Percentiles rank a stretch among this genome's conserved stretches.
Conservation (phyloP, 2,113 vertebrate species). For the Lamprotornis superbus region DNA sequence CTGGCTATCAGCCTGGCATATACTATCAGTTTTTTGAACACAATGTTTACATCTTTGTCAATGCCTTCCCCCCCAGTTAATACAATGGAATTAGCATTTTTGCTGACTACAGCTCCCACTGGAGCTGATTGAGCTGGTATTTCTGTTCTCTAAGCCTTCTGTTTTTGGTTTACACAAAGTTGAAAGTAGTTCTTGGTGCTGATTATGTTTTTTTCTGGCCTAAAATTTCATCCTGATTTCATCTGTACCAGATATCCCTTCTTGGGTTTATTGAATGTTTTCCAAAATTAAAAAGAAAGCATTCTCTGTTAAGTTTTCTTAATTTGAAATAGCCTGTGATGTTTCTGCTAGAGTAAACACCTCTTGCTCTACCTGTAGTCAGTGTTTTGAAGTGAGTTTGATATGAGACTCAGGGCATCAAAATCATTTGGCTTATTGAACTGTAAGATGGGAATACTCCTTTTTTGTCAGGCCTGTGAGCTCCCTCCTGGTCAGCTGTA, state of each 20-base stretch:
- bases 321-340: not conserved
- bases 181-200: not conserved
- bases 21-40: not conserved
- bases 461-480: not conserved
- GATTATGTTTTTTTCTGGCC: not conserved
- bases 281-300: not conserved
- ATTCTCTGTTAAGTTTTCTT: not conserved
- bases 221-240: not conserved
- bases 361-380: not conserved
- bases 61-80: rapidly evolving
- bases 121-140: conserved; percentile 4
- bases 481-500: not conserved
- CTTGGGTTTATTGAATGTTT: not conserved
- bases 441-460: not conserved
- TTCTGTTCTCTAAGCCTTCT: not conserved
- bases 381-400: not conserved
- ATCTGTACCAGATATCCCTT: not conserved
- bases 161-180: not conserved
- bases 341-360: conserved; percentile 15
- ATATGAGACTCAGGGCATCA: not conserved
- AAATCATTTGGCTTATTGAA: not conserved
- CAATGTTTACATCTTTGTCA: not conserved
- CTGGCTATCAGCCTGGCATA: not conserved
- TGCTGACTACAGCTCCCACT: not conserved
- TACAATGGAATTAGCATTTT: not conserved